Percentiles rank a stretch among this genome's conserved stretches.
These are phyloP conservation scores for Aspidiotus destructor DNA, from an alignment of 2,888 invertebrate genomes.

Conservation along the genomic window DNA sequence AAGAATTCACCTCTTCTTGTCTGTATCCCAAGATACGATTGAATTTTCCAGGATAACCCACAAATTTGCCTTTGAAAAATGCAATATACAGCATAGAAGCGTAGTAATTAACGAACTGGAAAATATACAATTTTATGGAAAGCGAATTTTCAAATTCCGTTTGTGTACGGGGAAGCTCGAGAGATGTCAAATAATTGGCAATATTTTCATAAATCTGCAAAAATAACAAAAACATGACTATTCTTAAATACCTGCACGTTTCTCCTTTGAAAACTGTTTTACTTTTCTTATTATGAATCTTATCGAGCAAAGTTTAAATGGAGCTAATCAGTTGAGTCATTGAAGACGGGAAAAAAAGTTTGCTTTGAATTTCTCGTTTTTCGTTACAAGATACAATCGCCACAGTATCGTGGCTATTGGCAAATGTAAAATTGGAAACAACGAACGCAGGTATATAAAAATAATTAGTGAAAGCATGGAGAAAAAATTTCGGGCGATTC, in stretches of 20 bases:
- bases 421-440: too few species aligned
- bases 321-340: too few species aligned
- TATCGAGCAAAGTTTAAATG: too few species aligned
- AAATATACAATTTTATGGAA: constrained; percentile 84
- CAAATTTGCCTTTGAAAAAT: constrained; percentile 77
- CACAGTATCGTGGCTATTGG: too few species aligned
- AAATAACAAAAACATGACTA: constrained; percentile 35
- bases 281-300: too few species aligned
- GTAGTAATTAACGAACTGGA: constrained; percentile 95
- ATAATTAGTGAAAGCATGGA: too few species aligned
- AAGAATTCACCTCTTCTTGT: constrained; percentile 66
- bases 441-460: too few species aligned
- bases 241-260: constrained; percentile 5
- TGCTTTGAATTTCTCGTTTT: too few species aligned
- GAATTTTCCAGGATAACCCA: constrained; percentile 72
- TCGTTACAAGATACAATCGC: too few species aligned
- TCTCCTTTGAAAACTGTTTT: too few species aligned
- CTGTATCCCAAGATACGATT: constrained; percentile 61
- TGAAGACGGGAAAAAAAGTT: too few species aligned
- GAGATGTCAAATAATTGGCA: constrained; percentile 80
- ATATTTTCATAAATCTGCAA: constrained; percentile 60
- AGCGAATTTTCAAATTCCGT: constrained; percentile 91
- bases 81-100: constrained; percentile 93
- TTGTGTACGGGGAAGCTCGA: constrained; percentile 78
- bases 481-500: too few species aligned